Base-by-base conservation (phyloP, 2,888 invertebrate species). In the Sphecodes monilicornis region DNA sequence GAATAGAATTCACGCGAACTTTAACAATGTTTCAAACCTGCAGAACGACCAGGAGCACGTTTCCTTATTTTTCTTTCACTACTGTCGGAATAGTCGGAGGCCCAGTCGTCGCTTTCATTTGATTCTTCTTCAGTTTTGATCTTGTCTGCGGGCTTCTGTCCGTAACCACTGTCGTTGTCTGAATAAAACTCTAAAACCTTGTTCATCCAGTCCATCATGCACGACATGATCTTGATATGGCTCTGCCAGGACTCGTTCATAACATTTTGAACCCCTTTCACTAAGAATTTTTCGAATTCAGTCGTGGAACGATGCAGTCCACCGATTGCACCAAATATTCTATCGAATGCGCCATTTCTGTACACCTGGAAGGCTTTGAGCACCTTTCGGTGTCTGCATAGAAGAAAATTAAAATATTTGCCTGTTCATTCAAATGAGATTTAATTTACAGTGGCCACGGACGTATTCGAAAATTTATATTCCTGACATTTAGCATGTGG, bases 241-340 rank as follows among this genome's bases (percentile, higher is more conserved):
- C 72, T 72, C 6, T 85, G 84, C 89, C 89, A 89, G 4, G 77
- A 78, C 22, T 87, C 78, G 22, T 81, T 76, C n/a, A 84, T 39
- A 1, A 68, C 76, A 18, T n/a, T 73, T 41, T 71, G 82, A 36
- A 90, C 85, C 16, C 84, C 88, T 1, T 64, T 41, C 0, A 88
- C 70, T 11, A 92, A 54, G 36, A 88, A 78, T 5, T 82, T 86
- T 64, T 91, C 86, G 11, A 90, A 84, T 22, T 73, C 80, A 5
- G 79, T 43, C 0, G 82, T 60, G 0, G 86, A 80, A 1, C 74
- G 75, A 50, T 90, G 90, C 22, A 91, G 22, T 16, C 83, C 85
- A 13, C 50, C 70, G 10, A 91, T 71, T 0, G 87, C 64, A 1
- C 71, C 71, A 1, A 91, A 75, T 0, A 80, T 85, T 70, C 84